These are phyloP conservation scores for Polymixis flavicincta DNA, from an alignment of 2,888 invertebrate genomes.

Conservation along the genomic window DNA sequence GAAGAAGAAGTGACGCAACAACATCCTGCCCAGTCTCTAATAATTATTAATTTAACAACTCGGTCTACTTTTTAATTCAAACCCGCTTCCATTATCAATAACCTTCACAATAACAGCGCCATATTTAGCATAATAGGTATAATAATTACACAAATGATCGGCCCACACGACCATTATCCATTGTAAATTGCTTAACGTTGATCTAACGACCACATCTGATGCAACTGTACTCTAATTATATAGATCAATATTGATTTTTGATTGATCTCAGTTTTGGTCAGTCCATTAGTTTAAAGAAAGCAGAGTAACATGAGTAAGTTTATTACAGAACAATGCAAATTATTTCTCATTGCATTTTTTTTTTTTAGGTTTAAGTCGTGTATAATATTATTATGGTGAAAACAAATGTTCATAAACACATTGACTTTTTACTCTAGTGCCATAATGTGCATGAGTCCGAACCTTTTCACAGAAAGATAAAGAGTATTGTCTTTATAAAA, in stretches of 20 bases:
- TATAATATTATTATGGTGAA: neutral
- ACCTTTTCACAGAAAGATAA: no score
- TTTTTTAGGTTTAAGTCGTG: neutral
- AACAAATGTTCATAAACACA: neutral
- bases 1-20: no score
- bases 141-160: slow-evolving; percentile 57
- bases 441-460: neutral
- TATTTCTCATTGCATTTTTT: neutral
- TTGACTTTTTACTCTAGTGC: no score
- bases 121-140: slow-evolving; percentile 50
- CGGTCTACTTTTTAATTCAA: slow-evolving; percentile 6
- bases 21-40: neutral
- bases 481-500: no score
- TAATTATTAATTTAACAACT: neutral
- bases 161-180: slow-evolving; percentile 43
- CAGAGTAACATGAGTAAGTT: neutral
- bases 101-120: slow-evolving; percentile 46
- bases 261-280: neutral
- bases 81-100: slow-evolving; percentile 25
- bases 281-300: neutral
- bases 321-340: neutral
- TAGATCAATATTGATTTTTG: slow-evolving; percentile 24
- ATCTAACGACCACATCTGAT: slow-evolving; percentile 46
- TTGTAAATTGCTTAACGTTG: slow-evolving; percentile 59
- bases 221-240: slow-evolving; percentile 48